A percentile compares a stretch with the other conserved stretches of the same genome.
phyloP scores from a whole-genome alignment of 2,888 invertebrate genomes.

The Aromia moschata region DNA sequence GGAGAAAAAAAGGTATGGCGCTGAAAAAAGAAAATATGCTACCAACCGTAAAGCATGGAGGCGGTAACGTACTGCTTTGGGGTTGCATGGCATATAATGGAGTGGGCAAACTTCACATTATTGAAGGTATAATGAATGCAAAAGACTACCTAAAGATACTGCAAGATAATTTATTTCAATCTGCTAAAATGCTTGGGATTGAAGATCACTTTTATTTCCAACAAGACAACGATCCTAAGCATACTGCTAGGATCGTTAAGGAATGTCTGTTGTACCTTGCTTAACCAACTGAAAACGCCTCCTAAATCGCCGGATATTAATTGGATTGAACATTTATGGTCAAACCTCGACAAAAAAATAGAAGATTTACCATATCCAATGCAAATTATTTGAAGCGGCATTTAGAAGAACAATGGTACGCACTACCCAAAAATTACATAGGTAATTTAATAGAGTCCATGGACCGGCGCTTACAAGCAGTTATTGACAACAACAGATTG shows the following conservation, averaged over 20 bases:
- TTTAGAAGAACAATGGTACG: background rate
- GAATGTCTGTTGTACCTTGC: background rate
- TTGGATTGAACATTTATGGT: too few species aligned
- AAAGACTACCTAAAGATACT: background rate
- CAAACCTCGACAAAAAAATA: too few species aligned
- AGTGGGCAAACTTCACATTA: background rate
- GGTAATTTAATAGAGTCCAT: background rate
- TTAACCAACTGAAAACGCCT: background rate
- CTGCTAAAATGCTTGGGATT: background rate
- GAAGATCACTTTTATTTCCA: background rate
- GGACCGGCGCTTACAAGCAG: background rate
- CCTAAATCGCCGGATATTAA: too few species aligned
- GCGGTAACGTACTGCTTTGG: background rate
- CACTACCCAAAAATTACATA: background rate
- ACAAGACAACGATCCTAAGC: background rate
- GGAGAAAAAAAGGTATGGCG: background rate
- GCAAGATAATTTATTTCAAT: background rate
- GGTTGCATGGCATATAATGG: background rate
- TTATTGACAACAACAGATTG: background rate
- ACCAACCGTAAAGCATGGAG: background rate
- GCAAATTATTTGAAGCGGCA: background rate
- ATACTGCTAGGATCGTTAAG: background rate
- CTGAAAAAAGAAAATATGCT: background rate
- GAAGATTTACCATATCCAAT: too few species aligned
- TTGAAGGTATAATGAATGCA: background rate